A percentile compares a stretch with the other conserved stretches of the same genome.
Conservation (phyloP, 2,113 vertebrate species). For the Solenodon paradoxus region DNA sequence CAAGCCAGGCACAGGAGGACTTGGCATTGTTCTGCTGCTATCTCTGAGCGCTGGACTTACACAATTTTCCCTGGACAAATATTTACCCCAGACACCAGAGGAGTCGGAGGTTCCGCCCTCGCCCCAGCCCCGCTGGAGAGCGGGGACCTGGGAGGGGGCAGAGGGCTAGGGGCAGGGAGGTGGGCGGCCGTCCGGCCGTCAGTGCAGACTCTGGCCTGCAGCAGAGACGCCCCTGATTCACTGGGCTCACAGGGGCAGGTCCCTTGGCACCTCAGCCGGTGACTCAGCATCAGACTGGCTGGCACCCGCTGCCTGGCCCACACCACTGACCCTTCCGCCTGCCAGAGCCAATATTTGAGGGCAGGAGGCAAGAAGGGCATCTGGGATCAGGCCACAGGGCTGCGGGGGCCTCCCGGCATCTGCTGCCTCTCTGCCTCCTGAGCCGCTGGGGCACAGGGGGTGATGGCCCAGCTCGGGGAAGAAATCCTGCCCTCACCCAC, state of each 20-base stretch:
- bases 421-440: background rate
- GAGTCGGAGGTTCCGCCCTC: fast-evolving
- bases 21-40: too few species aligned
- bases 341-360: slow-evolving; percentile 43
- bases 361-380: background rate
- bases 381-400: background rate
- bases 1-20: too few species aligned
- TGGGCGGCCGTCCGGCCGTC: fast-evolving
- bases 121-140: background rate
- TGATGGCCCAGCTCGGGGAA: too few species aligned
- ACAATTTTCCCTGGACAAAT: background rate
- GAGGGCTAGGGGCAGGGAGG: background rate
- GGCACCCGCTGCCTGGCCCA: background rate
- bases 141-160: background rate
- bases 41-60: background rate
- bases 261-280: background rate
- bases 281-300: background rate
- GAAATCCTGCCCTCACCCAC: too few species aligned
- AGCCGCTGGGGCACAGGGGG: too few species aligned
- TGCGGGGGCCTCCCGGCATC: background rate
- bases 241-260: background rate
- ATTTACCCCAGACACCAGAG: background rate
- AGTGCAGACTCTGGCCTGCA: fast-evolving
- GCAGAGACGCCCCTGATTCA: background rate
- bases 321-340: slow-evolving; percentile 31